Conservation (phyloP, 2,113 vertebrate species). For the Glareola pratincola region DNA sequence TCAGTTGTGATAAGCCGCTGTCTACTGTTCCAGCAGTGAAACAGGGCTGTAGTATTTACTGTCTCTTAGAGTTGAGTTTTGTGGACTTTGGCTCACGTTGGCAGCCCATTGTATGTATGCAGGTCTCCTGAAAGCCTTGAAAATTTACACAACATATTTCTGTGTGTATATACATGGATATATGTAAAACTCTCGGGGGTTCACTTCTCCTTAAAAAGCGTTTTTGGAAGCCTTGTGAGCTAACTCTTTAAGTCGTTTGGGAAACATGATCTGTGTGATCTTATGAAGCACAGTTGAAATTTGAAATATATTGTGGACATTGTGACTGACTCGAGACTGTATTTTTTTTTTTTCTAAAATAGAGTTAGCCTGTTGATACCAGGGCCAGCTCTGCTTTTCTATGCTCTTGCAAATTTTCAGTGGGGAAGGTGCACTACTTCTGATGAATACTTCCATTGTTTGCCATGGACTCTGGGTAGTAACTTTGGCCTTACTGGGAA, state of each 20-base stretch:
- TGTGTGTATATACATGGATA: not conserved
- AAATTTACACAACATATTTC: not conserved
- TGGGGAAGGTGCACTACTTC: slow-evolving; percentile 1
- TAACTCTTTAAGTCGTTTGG: not conserved
- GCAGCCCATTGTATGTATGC: not conserved
- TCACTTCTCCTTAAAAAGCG: not conserved
- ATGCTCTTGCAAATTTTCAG: not conserved
- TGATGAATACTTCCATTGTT: slow-evolving; percentile 70
- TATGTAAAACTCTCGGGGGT: not conserved
- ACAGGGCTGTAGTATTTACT: not conserved
- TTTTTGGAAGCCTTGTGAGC: not conserved
- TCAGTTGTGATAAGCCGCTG: not conserved
- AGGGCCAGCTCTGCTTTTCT: slow-evolving; percentile 12
- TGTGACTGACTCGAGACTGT: not conserved
- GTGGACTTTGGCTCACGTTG: not conserved
- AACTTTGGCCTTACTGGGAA: slow-evolving; percentile 60
- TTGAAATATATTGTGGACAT: not conserved
- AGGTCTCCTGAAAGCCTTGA: not conserved
- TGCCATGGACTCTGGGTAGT: slow-evolving; percentile 40
- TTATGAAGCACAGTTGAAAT: not conserved
- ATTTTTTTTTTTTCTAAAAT: not conserved
- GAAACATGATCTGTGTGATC: not conserved
- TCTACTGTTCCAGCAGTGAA: not conserved
- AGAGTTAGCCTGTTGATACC: not conserved
- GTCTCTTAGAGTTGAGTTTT: not conserved